Base-by-base conservation (phyloP, 2,888 invertebrate genomes). In the Alloplasta piceator region DNA sequence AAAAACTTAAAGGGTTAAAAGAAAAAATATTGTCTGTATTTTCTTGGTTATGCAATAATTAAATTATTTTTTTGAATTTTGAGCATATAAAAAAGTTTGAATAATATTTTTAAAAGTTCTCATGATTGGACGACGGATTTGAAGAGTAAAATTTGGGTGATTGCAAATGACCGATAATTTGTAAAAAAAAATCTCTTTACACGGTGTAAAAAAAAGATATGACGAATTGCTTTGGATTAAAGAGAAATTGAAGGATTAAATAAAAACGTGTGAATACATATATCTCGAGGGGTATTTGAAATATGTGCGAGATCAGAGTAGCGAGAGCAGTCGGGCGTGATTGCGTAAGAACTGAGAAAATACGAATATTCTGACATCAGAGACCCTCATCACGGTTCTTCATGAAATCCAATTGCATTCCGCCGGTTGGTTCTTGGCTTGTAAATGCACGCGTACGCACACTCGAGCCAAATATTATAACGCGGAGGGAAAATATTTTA, bases 401-500 rank as follows among this genome's bases (percentile, higher is more conserved):
- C 73, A 56, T 55, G 55, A 64, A 64, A 73, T 43, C 56, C 73
- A 73, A 73, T 73, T 64, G 73, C 73, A 64, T 73, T 68, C 73
- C 63, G n/a, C 73, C 55, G 55, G 73, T 36, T 73, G 63, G 36
- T n/a, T 73, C 14, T 39, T 55, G 52, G 66, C 66, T 56, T 26
- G 38, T 55, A 61, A 73, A 55, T 48, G 71, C 58, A 73, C 73
- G 56, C 63, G 52, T 64, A 68, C 43, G 43, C 26, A 26, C 64
- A 75, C 74, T 79, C 66, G 79, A 71, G 66, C 75, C 70, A 66
- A 80, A 80, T 80, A 66, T 75, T 80, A 75, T 79, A 74, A 66
- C 75, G 66, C 70, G 16, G 58, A 66, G 66, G 36, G 75, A 10
- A 80, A 71, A 80, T 75, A 80, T 76, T 72, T 72, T 67, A 67